Percentiles rank a stretch among this genome's conserved stretches.
Evolutionary conservation across 2,888 invertebrate species (phyloP).

Genomic region (Thereva unica): DNA sequence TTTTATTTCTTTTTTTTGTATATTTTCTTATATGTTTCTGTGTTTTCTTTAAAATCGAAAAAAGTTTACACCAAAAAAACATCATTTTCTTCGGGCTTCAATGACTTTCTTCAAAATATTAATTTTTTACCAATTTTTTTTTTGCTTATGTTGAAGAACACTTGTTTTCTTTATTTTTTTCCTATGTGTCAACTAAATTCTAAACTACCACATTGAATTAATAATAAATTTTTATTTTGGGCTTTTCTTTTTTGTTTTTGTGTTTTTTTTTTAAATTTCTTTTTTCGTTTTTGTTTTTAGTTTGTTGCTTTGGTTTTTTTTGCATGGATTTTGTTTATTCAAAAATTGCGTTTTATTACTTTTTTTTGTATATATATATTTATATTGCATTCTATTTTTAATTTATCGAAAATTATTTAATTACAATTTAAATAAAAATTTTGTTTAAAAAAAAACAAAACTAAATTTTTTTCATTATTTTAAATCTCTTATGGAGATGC

Average conservation of each 20-base stretch:
- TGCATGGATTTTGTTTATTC: no score
- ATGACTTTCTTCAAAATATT: constrained; percentile 22
- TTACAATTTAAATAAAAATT: no score
- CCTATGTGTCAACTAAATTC: constrained; percentile 28
- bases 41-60: constrained; percentile 34
- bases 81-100: constrained; percentile 6
- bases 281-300: no score
- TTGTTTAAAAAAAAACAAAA: no score
- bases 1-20: constrained; percentile 29
- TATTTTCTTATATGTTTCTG: constrained; percentile 31
- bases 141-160: constrained; percentile 27
- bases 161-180: constrained; percentile 16
- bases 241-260: background rate
- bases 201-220: constrained; percentile 34
- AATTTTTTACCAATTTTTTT: constrained; percentile 25
- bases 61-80: constrained; percentile 29
- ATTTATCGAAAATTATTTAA: no score
- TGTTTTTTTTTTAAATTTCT: no score
- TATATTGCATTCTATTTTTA: no score
- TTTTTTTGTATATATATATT: no score
- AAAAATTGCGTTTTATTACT: no score
- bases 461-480: no score
- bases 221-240: constrained; percentile 20
- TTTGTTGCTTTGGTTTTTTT: no score
- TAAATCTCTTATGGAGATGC: no score